phyloP scores from a whole-genome alignment of 2,113 vertebrate species.

The Daphoenositta chrysoptera region DNA sequence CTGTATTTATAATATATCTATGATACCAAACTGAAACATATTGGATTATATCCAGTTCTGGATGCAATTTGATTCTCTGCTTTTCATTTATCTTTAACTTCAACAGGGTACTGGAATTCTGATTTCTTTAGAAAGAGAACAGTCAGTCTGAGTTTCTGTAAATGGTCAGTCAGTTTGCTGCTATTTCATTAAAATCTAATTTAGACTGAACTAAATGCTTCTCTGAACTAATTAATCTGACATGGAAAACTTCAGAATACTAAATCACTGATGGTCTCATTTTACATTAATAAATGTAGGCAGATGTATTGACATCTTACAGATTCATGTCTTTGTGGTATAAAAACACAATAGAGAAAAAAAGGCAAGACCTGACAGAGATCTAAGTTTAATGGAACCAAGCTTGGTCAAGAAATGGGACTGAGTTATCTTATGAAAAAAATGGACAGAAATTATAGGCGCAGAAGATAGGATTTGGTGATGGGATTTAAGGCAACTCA shows the following conservation, averaged over 20 bases:
- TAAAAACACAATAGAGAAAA: neutral
- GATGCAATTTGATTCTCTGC: neutral
- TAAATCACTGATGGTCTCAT: neutral
- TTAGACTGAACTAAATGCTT: neutral
- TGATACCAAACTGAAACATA: neutral
- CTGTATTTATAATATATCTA: neutral
- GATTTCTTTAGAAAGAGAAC: neutral
- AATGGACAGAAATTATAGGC: neutral
- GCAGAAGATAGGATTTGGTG: neutral
- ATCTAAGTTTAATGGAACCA: neutral
- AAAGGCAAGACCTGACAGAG: neutral
- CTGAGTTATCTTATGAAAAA: neutral
- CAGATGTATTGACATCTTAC: neutral
- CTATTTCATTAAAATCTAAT: constrained; percentile 12
- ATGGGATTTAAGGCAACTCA: neutral
- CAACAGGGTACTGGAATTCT: neutral
- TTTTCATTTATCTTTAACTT: neutral
- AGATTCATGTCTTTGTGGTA: neutral
- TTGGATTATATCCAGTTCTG: neutral
- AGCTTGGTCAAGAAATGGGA: neutral
- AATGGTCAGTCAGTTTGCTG: neutral
- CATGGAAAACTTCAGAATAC: neutral
- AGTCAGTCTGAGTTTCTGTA: neutral
- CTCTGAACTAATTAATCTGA: constrained; percentile 16
- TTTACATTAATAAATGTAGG: neutral